Evolutionary conservation across 2,113 vertebrate genomes (phyloP).

Genomic region (Xyrauchen texanus): DNA sequence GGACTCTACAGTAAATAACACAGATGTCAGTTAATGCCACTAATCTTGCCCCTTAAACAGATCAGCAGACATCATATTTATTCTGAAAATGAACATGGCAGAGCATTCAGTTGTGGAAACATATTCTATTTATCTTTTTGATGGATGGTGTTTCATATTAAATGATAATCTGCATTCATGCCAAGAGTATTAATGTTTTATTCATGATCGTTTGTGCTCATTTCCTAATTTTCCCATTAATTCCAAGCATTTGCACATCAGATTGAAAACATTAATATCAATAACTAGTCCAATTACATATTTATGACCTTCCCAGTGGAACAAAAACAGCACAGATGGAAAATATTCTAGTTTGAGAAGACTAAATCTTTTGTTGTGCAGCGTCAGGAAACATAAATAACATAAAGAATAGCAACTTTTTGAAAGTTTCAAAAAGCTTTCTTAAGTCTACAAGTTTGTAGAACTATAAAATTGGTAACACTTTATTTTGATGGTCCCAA

Average conservation of each 20-base stretch:
- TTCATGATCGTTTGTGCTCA: neutral
- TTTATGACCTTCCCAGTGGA: neutral
- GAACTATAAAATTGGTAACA: neutral
- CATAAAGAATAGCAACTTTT: neutral
- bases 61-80: neutral
- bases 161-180: slow-evolving; percentile 2
- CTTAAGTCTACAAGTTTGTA: too few species aligned
- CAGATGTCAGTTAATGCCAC: neutral
- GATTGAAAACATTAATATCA: slow-evolving; percentile 10
- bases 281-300: slow-evolving; percentile 6
- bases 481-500: too few species aligned
- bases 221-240: slow-evolving; percentile 16
- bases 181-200: slow-evolving; percentile 8
- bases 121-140: neutral
- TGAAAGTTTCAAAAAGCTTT: too few species aligned
- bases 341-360: neutral
- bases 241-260: neutral
- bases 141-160: neutral
- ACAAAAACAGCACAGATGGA: slow-evolving; percentile 14
- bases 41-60: neutral
- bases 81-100: neutral
- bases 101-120: neutral
- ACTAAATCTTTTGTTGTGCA: neutral
- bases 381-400: neutral
- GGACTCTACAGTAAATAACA: neutral